Evolutionary conservation across 2,888 invertebrate species (phyloP).

Genomic region (Thymelicus sylvestris): DNA sequence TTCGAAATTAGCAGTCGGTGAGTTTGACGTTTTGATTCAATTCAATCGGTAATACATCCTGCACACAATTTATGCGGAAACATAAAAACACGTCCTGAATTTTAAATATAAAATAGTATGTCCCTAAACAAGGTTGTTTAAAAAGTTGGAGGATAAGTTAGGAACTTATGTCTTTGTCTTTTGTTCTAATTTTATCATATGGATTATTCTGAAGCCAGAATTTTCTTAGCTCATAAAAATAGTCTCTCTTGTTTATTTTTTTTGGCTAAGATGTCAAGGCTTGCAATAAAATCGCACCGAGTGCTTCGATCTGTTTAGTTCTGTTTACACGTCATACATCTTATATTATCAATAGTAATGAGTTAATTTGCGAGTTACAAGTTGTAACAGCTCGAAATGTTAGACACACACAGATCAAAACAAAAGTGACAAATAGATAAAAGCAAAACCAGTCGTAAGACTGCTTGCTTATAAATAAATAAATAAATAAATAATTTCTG

Average conservation of each 20-base stretch:
- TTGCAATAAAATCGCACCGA: too few species aligned
- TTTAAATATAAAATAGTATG: constrained; percentile 56
- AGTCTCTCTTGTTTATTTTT: constrained; percentile 5
- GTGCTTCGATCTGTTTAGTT: too few species aligned
- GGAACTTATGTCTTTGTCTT: background rate
- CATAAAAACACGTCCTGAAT: constrained; percentile 75
- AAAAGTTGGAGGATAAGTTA: background rate
- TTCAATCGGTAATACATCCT: constrained; percentile 63
- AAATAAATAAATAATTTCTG: too few species aligned
- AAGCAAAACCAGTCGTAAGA: too few species aligned
- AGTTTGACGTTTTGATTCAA: constrained; percentile 77
- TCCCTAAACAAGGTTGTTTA: constrained; percentile 42
- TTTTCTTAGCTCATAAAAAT: background rate
- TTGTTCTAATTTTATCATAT: background rate
- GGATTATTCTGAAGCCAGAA: background rate
- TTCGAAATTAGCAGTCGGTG: constrained; percentile 90
- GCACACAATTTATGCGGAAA: constrained; percentile 74
- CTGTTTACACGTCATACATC: too few species aligned
- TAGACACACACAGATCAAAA: too few species aligned
- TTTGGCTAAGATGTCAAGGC: background rate
- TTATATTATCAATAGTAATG: too few species aligned
- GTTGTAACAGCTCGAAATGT: too few species aligned
- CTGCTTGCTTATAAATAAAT: too few species aligned
- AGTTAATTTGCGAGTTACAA: too few species aligned
- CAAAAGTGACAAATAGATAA: too few species aligned